phyloP scores from a whole-genome alignment of 2,888 invertebrate genomes.

The Hyalella azteca region DNA sequence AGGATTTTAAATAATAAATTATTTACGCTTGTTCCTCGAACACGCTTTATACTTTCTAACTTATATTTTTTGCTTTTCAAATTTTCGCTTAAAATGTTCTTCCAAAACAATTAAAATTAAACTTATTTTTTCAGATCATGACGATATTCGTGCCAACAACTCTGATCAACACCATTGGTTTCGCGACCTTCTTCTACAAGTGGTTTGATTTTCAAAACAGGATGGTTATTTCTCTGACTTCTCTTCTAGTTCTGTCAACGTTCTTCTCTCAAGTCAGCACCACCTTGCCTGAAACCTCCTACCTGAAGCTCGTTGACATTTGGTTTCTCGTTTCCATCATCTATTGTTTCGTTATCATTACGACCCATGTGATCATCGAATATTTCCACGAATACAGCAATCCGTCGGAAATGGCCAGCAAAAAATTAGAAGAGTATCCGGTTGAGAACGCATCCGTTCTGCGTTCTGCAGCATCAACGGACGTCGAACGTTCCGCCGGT shows the following conservation, averaged over 20 bases:
- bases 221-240: slow-evolving; percentile 44
- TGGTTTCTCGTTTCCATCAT: slow-evolving; percentile 52
- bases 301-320: slow-evolving; percentile 51
- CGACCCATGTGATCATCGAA: slow-evolving; percentile 43
- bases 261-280: slow-evolving; percentile 30
- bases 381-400: slow-evolving; percentile 41
- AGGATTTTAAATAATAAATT: too few species aligned
- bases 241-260: slow-evolving; percentile 42
- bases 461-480: neutral
- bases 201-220: slow-evolving; percentile 57
- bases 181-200: slow-evolving; percentile 51
- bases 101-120: neutral
- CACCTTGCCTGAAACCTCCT: slow-evolving; percentile 43
- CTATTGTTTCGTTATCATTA: slow-evolving; percentile 45
- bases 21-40: too few species aligned
- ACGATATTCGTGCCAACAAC: slow-evolving; percentile 46
- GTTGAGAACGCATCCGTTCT: neutral
- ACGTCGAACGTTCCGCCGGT: neutral
- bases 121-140: slow-evolving; percentile 40
- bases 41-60: too few species aligned
- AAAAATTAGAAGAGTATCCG: neutral
- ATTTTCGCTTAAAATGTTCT: too few species aligned
- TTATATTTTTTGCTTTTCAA: too few species aligned
- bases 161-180: slow-evolving; percentile 46
- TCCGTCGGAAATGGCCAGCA: neutral